These are phyloP conservation scores for Orthosia gracilis DNA, from an alignment of 2,888 invertebrate species.

Conservation along the genomic window DNA sequence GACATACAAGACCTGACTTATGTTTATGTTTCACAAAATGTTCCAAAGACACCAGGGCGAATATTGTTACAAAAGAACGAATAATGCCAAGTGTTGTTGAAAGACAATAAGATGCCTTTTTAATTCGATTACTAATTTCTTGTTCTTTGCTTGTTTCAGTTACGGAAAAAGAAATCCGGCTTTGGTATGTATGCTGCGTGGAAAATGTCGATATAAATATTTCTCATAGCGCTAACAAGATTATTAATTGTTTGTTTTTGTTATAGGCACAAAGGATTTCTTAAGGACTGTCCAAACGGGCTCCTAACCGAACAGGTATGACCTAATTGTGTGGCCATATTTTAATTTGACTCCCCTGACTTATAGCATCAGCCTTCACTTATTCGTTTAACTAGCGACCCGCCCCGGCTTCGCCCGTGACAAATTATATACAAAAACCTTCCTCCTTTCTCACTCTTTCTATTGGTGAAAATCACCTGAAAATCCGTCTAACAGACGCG, in stretches of 20 bases:
- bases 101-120: background rate
- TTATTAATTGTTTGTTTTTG: constrained; percentile 6
- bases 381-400: background rate
- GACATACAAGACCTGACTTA: background rate
- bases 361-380: background rate
- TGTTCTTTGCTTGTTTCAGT: constrained; percentile 92
- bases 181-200: constrained; percentile 92
- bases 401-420: too few species aligned
- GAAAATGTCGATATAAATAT: background rate
- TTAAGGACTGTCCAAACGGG: constrained; percentile 99
- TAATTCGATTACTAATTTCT: constrained; percentile 31
- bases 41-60: background rate
- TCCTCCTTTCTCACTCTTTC: too few species aligned
- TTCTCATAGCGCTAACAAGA: background rate
- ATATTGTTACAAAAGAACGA: background rate
- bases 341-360: background rate
- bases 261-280: constrained; percentile 97
- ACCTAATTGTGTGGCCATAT: background rate
- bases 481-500: too few species aligned
- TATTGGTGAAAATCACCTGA: too few species aligned
- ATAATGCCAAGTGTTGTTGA: background rate
- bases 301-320: constrained; percentile 97
- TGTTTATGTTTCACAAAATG: background rate
- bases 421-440: too few species aligned
- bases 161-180: constrained; percentile 97